Evolutionary conservation across 1,140 invertebrate species (phyloP).

Genomic region (Manduca sexta): DNA sequence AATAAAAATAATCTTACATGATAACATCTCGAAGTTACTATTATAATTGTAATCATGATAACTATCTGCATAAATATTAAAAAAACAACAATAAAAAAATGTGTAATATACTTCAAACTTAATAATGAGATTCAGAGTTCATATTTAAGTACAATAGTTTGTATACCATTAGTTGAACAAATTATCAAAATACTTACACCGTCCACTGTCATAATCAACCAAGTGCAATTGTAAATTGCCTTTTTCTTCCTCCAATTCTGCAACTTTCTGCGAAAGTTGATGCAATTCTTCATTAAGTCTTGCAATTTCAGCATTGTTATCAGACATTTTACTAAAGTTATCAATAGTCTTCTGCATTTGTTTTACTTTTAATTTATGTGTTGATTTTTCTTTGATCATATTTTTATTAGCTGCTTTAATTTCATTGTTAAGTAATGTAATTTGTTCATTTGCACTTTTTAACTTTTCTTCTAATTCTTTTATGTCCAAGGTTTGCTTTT

Average conservation of each 20-base stretch:
- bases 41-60: too few relatives aligned
- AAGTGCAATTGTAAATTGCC: constrained; percentile 88
- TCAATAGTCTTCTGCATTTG: constrained; percentile 87
- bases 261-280: constrained; percentile 83
- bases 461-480: constrained; percentile 47
- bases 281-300: constrained; percentile 74
- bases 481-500: constrained; percentile 16
- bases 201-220: constrained; percentile 85
- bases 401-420: constrained; percentile 85
- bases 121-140: too few relatives aligned
- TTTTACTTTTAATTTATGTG: constrained; percentile 86
- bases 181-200: constrained; percentile 78
- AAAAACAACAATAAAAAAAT: constrained; percentile 1
- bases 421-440: constrained; percentile 77
- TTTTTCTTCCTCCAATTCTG: constrained; percentile 92
- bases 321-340: constrained; percentile 82
- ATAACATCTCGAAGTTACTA: too few relatives aligned
- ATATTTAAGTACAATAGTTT: too few relatives aligned
- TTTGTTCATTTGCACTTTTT: constrained; percentile 60
- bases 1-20: too few relatives aligned
- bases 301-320: constrained; percentile 80
- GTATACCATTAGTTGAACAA: too few relatives aligned
- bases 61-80: too few relatives aligned
- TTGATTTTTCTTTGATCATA: constrained; percentile 89
- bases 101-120: too few relatives aligned